Conservation (phyloP, 2,113 vertebrate genomes). For the Cottus gobio region DNA sequence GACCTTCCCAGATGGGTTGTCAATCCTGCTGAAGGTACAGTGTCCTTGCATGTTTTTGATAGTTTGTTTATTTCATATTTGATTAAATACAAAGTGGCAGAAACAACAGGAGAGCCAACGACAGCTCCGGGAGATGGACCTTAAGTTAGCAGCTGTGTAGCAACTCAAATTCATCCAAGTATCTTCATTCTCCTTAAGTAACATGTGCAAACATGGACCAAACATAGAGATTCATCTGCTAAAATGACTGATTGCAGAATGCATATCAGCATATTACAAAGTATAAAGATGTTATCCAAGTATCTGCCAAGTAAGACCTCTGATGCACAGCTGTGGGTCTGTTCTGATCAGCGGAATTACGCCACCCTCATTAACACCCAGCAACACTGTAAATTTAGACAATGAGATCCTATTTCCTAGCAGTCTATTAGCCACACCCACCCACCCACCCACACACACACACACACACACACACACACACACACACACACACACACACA, state of each 20-base stretch:
- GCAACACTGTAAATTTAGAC: conserved; percentile 25
- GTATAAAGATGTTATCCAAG: neutral
- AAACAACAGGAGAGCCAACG: neutral
- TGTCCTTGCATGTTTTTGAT: neutral
- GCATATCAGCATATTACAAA: neutral
- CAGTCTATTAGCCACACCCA: conserved; percentile 11
- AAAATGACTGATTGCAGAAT: neutral
- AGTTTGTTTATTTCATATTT: neutral
- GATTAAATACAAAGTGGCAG: neutral
- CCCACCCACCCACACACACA: neutral
- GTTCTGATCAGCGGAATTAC: conserved; percentile 15
- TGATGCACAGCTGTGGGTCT: conserved; percentile 30
- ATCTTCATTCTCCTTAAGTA: neutral
- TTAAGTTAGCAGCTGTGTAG: neutral
- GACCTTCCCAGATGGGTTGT: neutral
- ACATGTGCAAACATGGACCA: neutral
- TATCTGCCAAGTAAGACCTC: neutral
- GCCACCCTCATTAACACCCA: conserved; percentile 19
- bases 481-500: neutral
- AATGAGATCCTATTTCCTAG: conserved; percentile 24
- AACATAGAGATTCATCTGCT: neutral
- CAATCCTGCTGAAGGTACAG: neutral
- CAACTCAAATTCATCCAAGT: too few species aligned
- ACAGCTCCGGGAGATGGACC: too few species aligned
- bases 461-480: neutral